Conservation (phyloP, 2,888 invertebrate genomes). For the Escarpia spicata region DNA sequence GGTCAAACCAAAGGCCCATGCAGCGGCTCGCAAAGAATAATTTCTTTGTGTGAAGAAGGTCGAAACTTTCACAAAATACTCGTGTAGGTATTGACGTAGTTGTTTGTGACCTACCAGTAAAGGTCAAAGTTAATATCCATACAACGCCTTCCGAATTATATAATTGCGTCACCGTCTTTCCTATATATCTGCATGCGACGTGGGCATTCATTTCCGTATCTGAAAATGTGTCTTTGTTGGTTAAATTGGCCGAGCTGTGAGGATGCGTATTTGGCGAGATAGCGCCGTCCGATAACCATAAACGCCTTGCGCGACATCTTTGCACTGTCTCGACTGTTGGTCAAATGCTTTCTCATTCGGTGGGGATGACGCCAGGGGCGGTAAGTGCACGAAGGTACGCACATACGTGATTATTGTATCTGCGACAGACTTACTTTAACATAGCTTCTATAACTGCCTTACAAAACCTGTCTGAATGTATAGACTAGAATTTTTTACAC, state of each 20-base stretch:
- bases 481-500: too few species aligned
- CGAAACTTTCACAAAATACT: background rate
- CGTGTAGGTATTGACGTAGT: background rate
- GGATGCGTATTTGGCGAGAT: background rate
- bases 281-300: background rate
- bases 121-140: background rate
- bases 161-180: background rate
- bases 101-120: background rate
- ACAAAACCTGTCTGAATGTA: too few species aligned
- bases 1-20: too few species aligned
- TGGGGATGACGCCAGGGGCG: background rate
- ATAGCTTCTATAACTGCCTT: background rate
- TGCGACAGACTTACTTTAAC: background rate
- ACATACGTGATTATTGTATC: background rate
- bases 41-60: too few species aligned
- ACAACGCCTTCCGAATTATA: background rate
- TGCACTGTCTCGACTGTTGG: background rate
- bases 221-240: conserved; percentile 1
- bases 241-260: background rate
- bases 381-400: background rate
- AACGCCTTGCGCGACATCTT: background rate
- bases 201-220: background rate
- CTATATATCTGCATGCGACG: background rate
- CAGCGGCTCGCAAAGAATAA: too few species aligned
- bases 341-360: background rate